Evolutionary conservation across 2,113 vertebrate species (phyloP), one percentile per base, ranked within the genome.

Genomic region (Collichthys lucidus): DNA sequence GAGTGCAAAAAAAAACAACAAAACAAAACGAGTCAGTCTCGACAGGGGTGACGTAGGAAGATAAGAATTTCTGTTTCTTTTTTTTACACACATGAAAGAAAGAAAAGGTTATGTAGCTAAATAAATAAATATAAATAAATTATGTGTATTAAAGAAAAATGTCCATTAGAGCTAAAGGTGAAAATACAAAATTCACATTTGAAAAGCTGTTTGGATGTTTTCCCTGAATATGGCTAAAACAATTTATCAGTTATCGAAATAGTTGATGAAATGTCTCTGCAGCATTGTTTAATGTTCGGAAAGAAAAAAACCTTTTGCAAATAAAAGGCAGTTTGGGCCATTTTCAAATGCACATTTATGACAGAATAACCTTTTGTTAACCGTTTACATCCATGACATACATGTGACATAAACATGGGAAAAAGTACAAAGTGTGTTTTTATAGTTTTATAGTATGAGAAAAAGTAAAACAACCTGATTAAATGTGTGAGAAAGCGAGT

Each of bases 391-490:
- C 61, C 17, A 49, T 9, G 57, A 52, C 59, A n/a, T 59, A 24
- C 4, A 77, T 40, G 56, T 29, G 4, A 64, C 10, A 19, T 62
- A 12, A 67, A 49, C 42, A 56, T 40, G 4, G 40, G 31, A 19
- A 50, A 57, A 56, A 15, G 5, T 20, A n/a, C n/a, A 62, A 49
- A 53, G 47, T 20, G 20, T 10, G 12, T 11, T 40, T 22, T 12
- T 65, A 4, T 4, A 66, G 11, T 29, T 61, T 40, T 19, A 15
- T 1, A 44, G 14, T n/a, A 49, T 40, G 5, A 74, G 17, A 67
- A 57, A 15, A 47, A 20, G 49, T 19, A 62, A 77, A 77, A 66
- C 40, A 66, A 57, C 53, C 20, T 40, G 35, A 29, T 19, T 10
- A 47, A 74, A 77, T 14, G 11, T 5, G 20, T 3, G 22, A 55